phyloP scores from a whole-genome alignment of 1,140 invertebrate species.

The Drosophila gunungcola region DNA sequence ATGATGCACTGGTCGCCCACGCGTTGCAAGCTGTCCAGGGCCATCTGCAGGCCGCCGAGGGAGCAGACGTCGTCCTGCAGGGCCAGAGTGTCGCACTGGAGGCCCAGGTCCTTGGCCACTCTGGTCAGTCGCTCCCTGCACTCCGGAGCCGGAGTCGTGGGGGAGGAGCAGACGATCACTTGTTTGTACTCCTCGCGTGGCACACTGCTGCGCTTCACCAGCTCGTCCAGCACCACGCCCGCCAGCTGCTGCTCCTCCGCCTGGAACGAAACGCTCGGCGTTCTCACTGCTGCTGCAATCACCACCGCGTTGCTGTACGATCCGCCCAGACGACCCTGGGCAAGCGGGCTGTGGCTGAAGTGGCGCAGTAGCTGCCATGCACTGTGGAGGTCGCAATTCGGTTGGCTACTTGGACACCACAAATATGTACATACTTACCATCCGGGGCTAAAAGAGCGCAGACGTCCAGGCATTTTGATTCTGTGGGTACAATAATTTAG shows the following conservation, averaged over 20 bases:
- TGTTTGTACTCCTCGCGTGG: slow-evolving; percentile 57
- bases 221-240: slow-evolving; percentile 55
- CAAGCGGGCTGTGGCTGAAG: slow-evolving; percentile 9
- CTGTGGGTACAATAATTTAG: neutral
- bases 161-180: slow-evolving; percentile 48
- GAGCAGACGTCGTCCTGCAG: slow-evolving; percentile 44
- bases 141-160: neutral
- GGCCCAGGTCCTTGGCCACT: slow-evolving; percentile 45
- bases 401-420: neutral
- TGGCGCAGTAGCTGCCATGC: slow-evolving; percentile 21
- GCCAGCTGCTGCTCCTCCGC: slow-evolving; percentile 45
- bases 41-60: slow-evolving; percentile 42
- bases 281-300: slow-evolving; percentile 68
- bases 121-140: slow-evolving; percentile 5
- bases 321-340: neutral
- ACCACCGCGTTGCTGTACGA: slow-evolving; percentile 44
- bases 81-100: slow-evolving; percentile 42
- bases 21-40: slow-evolving; percentile 40
- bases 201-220: slow-evolving; percentile 62
- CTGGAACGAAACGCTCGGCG: slow-evolving; percentile 25
- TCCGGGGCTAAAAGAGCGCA: slow-evolving; percentile 10
- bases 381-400: slow-evolving; percentile 3
- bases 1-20: slow-evolving; percentile 44
- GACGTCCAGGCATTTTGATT: slow-evolving; percentile 32
- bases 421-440: neutral